phyloP scores from a whole-genome alignment of 2,113 vertebrate species.

The Megaceryle torquata region DNA sequence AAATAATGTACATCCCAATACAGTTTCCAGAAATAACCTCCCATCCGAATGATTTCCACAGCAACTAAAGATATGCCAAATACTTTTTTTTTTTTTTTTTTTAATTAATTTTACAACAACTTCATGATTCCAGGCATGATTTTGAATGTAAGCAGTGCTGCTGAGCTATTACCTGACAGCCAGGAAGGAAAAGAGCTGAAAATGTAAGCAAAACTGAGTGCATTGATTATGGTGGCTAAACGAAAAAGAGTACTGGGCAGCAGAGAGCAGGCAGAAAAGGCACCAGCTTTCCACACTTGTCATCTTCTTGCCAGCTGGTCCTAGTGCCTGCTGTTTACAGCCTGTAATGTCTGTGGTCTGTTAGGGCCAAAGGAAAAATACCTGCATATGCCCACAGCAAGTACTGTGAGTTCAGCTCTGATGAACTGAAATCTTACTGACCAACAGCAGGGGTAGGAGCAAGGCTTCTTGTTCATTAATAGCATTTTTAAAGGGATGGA shows the following conservation, averaged over 20 bases:
- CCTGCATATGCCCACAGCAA: background rate
- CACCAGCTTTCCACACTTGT: background rate
- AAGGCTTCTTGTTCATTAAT: background rate
- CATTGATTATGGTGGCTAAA: background rate
- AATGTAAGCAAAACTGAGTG: background rate
- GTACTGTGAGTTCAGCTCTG: background rate
- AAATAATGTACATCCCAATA: background rate
- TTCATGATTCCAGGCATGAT: background rate
- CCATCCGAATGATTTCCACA: background rate
- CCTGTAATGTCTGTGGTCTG: background rate
- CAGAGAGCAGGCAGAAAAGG: background rate
- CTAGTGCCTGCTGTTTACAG: background rate
- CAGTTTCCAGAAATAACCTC: background rate
- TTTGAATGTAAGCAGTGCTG: background rate
- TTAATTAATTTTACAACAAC: background rate
- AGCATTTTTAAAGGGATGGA: background rate
- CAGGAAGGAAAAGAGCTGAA: background rate
- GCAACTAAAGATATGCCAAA: background rate
- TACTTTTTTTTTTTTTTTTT: background rate
- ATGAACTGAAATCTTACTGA: background rate
- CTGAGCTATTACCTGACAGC: background rate
- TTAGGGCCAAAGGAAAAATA: background rate
- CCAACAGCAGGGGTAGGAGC: background rate
- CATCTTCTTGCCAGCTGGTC: background rate
- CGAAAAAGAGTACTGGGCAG: background rate